phyloP scores from a whole-genome alignment of 37 sponge, comb jelly and placozoan species.

The Beroe forskalii region DNA sequence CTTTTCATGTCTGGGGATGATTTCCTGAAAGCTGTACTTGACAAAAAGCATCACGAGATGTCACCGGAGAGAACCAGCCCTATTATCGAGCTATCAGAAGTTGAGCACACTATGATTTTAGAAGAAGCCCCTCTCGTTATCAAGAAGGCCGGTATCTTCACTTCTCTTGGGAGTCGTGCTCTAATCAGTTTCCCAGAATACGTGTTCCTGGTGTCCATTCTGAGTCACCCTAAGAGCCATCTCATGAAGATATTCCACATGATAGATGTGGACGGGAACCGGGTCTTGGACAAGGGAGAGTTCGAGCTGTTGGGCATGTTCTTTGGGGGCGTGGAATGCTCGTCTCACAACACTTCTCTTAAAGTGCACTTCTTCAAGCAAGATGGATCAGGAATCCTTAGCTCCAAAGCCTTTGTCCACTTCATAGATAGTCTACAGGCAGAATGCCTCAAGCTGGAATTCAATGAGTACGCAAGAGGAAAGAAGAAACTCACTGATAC shows the following conservation, averaged over 20 bases:
- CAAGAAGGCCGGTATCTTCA: background rate
- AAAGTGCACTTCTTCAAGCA: constrained; percentile 1
- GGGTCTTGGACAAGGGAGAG: background rate
- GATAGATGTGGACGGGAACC: background rate
- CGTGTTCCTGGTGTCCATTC: constrained; percentile 8
- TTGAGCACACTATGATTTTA: background rate
- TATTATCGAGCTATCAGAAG: background rate
- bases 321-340: background rate
- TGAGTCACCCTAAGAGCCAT: background rate
- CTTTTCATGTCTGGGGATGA: background rate
- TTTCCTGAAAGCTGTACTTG: background rate
- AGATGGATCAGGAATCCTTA: background rate
- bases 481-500: background rate
- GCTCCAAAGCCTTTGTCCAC: background rate
- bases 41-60: background rate
- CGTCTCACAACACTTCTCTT: background rate
- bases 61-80: background rate
- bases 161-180: background rate
- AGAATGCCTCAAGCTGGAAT: constrained; percentile 9
- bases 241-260: constrained; percentile 7
- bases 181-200: background rate
- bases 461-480: background rate
- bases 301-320: background rate
- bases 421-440: background rate
- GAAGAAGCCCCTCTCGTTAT: background rate